Evolutionary conservation across 2,797 vertebrate genomes (phyloP), one percentile per base, ranked within the genome.

Genomic region (Kryptopterus vitreolus): DNA sequence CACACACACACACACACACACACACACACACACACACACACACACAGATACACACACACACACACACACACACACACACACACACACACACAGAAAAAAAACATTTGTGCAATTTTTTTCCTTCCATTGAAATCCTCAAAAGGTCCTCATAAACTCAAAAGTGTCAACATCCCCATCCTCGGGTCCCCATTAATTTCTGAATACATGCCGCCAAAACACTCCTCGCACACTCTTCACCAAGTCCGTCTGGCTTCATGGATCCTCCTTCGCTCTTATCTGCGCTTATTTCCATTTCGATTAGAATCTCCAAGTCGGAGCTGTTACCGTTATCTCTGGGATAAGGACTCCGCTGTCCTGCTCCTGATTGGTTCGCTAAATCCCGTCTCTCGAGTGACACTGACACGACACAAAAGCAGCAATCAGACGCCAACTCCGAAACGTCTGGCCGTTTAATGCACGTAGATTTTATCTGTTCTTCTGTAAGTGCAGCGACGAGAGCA

Each of bases 251-350:
- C 81, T 81, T 66, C 72, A 38, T 75, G 85, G 61, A 75, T 77
- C 69, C 72, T 69, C 58, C 83, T 75, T 77, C 52, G 35, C 50
- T 59, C 73, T 83, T 80, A 86, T 85, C 83, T 76, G 50, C 81
- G 35, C 80, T 85, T 79, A 77, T 83, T 82, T 85, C 81, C 80
- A 85, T 87, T 86, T 82, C 65, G 83, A 84, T 78, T 81, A 75
- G 70, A 70, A 84, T 86, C 84, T 84, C 52, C 65, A 69, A 71
- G 72, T 43, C 31, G 48, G 77, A 53, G 77, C 80, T 81, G 63
- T 71, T 72, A 82, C 84, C 82, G 76, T 81, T 83, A 78, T 86
- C 83, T 81, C 81, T 31, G 4, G 69, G 84, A 70, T 77, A 84
- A 84, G 63, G 69, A 83, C 76, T 82, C 50, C 59, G 35, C 79